Conservation (phyloP, 1,140 invertebrate genomes). For the Chelonus insularis region DNA sequence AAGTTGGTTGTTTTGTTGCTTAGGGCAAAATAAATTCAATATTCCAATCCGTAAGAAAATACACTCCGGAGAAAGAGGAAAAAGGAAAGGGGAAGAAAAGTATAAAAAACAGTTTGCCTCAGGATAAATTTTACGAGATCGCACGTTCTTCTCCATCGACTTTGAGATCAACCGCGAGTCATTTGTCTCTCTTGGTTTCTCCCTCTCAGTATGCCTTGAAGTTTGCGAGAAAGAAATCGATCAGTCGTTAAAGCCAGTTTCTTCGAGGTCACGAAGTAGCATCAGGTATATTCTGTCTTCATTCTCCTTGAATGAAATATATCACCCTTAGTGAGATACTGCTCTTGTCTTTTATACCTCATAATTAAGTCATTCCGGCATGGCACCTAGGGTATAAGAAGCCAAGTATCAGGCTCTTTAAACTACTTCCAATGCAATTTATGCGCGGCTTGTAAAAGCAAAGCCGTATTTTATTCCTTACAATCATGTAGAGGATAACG, state of each 20-base stretch:
- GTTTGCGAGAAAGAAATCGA: conserved; percentile 4
- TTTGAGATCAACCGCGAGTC: conserved; percentile 6
- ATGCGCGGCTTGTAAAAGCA: conserved; percentile 31
- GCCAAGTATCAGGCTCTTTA: conserved; percentile 22
- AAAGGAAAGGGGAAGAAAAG: not conserved
- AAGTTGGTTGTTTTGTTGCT: conserved; percentile 30
- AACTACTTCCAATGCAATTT: conserved; percentile 31
- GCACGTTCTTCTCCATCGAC: conserved; percentile 11
- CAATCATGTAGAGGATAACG: conserved; percentile 30
- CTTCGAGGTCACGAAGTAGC: not conserved
- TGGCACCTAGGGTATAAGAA: conserved; percentile 23
- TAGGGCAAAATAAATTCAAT: conserved; percentile 7
- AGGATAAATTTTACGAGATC: conserved; percentile 12
- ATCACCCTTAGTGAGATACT: conserved; percentile 11
- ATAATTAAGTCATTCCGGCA: conserved; percentile 33
- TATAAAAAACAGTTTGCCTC: conserved; percentile 2
- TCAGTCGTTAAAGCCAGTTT: conserved; percentile 1
- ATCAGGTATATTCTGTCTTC: conserved; percentile 3
- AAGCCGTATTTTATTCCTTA: conserved; percentile 33
- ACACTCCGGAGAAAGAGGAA: conserved; percentile 3
- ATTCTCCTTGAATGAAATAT: conserved; percentile 2
- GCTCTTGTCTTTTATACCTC: conserved; percentile 32
- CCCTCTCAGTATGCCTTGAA: not conserved
- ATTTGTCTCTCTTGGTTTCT: conserved; percentile 4
- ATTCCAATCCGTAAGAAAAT: not conserved